Evolutionary conservation across 1,140 invertebrate genomes (phyloP).

Genomic region (Harpegnathos saltator): DNA sequence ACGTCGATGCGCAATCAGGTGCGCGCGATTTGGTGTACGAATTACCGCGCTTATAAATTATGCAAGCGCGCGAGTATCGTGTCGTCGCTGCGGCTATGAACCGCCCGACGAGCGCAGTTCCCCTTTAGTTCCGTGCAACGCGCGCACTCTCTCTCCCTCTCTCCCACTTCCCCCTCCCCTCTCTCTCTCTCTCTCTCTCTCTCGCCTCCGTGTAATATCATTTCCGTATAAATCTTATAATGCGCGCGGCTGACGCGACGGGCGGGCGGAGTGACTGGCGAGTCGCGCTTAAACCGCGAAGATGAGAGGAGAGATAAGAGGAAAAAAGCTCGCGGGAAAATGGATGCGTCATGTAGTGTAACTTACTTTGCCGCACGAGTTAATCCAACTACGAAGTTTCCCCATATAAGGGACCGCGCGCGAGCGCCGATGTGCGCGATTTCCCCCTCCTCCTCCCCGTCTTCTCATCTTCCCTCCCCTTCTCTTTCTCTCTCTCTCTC

Average conservation of each 20-base stretch:
- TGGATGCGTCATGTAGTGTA: slow-evolving; percentile 55
- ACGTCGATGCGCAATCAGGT: no score
- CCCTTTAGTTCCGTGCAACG: slow-evolving; percentile 47
- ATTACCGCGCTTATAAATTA: slow-evolving; percentile 53
- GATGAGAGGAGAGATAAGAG: slow-evolving; percentile 55
- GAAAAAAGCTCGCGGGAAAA: slow-evolving; percentile 57
- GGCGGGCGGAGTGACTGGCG: slow-evolving; percentile 52
- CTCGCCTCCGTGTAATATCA: slow-evolving; percentile 35
- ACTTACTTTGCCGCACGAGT: slow-evolving; percentile 53
- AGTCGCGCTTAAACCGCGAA: slow-evolving; percentile 59
- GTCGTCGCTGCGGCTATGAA: slow-evolving; percentile 43
- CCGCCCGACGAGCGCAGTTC: slow-evolving; percentile 42
- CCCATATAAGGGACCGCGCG: slow-evolving; percentile 27
- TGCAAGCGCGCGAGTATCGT: slow-evolving; percentile 38
- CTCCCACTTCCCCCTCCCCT: no score
- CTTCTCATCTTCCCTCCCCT: no score
- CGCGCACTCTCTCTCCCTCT: slow-evolving; percentile 8
- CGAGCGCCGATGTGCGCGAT: neutral
- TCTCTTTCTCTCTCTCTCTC: neutral
- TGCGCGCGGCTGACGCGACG: slow-evolving; percentile 49
- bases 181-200: no score
- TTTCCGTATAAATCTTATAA: slow-evolving; percentile 62
- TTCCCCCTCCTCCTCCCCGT: no score
- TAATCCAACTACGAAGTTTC: slow-evolving; percentile 57
- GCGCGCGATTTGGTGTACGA: neutral